Base-by-base conservation (phyloP, 2,888 invertebrate species). In the Apantesis nais region DNA sequence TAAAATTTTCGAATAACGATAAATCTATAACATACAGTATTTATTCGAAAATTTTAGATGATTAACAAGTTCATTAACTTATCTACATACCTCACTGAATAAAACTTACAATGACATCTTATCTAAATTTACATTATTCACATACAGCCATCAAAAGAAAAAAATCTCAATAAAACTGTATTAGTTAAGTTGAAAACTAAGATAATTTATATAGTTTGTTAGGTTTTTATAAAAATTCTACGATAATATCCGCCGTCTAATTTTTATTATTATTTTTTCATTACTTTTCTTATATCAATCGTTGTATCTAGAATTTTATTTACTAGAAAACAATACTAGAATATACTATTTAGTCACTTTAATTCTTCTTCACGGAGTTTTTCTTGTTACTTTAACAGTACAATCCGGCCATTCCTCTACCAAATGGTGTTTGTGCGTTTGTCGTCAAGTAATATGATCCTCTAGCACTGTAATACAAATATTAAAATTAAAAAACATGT, bases 381-480 rank as follows among this genome's bases (percentile, higher is more conserved):
- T 85, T 86, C 70, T 87, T 90, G 82, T 90, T 92, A 67, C 84
- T 88, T 77, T 93, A 93, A 16, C 88, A 81, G 74, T 91, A 89
- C 52, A 95, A 80, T 14, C 95, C 95, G 2, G 92, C 94, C 80
- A 93, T 85, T 68, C 95, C 94, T 87, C 92, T 94, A 0, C 95
- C 95, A 70, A 91, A 95, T 1, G 95, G 95, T 55, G 92, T 84
- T 75, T 89, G 82, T 31, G 85, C 83, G 73, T 95, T 95, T 41
- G 95, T 95, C 64, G 89, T 93, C 74, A 95, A 85, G 76, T 91
- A 95, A 79, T 91, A 95, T 25, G 93, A 92, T 77, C 95, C 95
- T 82, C 85, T 78, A 58, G 94, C 93, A 79, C 95, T 95, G 92
- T 67, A 95, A 94, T 22, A 19, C 68, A 68, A 71, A 67, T 1